Conservation (phyloP, 1,140 invertebrate species). For the Probaryconus sp. region DNA sequence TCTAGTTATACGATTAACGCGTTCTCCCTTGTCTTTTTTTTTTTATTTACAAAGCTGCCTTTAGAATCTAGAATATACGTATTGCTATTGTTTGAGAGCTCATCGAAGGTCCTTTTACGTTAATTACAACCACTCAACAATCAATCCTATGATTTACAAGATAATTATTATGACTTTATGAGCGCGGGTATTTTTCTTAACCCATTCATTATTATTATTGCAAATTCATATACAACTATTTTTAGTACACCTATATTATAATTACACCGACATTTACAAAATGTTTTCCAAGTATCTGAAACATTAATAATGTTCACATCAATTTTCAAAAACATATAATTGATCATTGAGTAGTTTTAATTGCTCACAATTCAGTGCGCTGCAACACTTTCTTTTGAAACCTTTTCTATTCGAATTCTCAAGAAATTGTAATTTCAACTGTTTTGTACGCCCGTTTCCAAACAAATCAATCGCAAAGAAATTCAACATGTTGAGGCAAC, state of each 20-base stretch:
- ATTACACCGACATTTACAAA: conserved; percentile 54
- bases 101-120: background rate
- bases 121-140: conserved; percentile 34
- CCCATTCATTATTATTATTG: conserved; percentile 37
- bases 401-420: conserved; percentile 9
- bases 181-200: conserved; percentile 18
- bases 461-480: too few relatives aligned
- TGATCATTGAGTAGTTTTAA: conserved; percentile 22
- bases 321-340: conserved; percentile 24
- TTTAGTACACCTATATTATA: conserved; percentile 39
- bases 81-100: conserved; percentile 46
- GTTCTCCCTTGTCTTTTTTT: background rate
- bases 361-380: background rate
- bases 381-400: background rate
- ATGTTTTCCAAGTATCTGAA: conserved; percentile 30
- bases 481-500: too few relatives aligned
- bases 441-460: too few relatives aligned
- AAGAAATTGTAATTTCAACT: conserved; percentile 25
- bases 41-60: conserved; percentile 51
- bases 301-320: conserved; percentile 26
- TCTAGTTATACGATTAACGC: conserved; percentile 20
- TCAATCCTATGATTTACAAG: conserved; percentile 27
- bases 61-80: conserved; percentile 54
- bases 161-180: conserved; percentile 25
- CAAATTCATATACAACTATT: conserved; percentile 46